A percentile compares a stretch with the other conserved stretches of the same genome.
phyloP scores from a whole-genome alignment of 2,888 invertebrate genomes.

The Polydesmus complanatus region DNA sequence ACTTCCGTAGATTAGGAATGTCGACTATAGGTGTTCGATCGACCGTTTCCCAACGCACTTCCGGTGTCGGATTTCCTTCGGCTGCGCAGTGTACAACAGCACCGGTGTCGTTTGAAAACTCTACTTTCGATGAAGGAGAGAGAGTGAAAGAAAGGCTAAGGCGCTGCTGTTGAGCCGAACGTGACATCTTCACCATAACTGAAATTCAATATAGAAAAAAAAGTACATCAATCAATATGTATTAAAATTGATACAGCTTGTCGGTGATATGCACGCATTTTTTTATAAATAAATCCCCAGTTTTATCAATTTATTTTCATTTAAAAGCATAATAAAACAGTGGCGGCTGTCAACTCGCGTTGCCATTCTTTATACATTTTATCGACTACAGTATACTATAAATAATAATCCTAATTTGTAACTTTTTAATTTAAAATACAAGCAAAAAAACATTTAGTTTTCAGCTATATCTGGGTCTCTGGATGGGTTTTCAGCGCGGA shows the following conservation, averaged over 20 bases:
- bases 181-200: background rate
- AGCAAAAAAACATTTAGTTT: no score
- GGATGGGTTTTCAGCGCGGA: no score
- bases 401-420: no score
- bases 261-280: no score
- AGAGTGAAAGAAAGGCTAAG: conserved; percentile 7
- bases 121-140: background rate
- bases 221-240: background rate
- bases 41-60: conserved; percentile 5
- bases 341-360: no score
- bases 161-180: background rate
- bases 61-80: conserved; percentile 8
- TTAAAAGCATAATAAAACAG: no score
- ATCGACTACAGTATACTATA: no score
- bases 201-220: background rate
- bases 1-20: background rate
- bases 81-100: conserved; percentile 7
- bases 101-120: conserved; percentile 13
- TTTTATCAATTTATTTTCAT: no score
- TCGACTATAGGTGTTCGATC: conserved; percentile 1
- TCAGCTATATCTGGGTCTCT: no score
- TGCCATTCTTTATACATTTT: no score
- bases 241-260: background rate
- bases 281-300: no score
- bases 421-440: no score